Percentiles rank a stretch among this genome's conserved stretches.
Conservation (phyloP, 2,888 invertebrate species). For the Plagodis dolabraria region DNA sequence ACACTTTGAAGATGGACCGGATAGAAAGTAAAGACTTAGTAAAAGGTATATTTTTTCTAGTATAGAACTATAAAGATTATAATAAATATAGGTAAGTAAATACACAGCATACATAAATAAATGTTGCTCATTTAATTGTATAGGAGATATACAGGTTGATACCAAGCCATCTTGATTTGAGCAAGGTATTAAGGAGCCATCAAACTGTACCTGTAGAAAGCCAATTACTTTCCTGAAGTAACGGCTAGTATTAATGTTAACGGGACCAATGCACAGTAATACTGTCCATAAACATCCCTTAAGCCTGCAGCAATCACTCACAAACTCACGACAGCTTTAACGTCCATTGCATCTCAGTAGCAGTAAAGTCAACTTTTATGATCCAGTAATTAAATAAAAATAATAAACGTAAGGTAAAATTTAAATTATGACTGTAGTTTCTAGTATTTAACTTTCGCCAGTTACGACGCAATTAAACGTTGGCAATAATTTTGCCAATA, state of each 20-base stretch:
- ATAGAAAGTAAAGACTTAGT: no score
- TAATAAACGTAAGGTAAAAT: constrained; percentile 6
- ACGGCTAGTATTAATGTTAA: constrained; percentile 2
- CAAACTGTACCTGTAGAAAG: neutral
- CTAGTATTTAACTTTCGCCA: constrained; percentile 27
- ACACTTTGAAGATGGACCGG: no score
- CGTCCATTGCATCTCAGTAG: constrained; percentile 1
- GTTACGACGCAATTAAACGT: constrained; percentile 23
- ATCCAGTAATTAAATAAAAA: constrained; percentile 17
- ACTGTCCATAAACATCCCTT: neutral
- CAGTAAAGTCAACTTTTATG: constrained; percentile 15
- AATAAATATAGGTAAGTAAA: no score
- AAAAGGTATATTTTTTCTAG: no score
- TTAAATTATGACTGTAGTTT: constrained; percentile 20
- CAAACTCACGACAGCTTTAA: neutral
- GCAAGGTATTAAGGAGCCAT: no score
- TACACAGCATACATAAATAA: no score
- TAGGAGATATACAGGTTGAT: no score
- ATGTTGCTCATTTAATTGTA: no score
- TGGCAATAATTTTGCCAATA: constrained; percentile 26
- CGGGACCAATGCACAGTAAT: neutral
- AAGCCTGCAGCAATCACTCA: neutral
- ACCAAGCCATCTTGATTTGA: no score
- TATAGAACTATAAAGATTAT: no score
- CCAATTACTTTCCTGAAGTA: constrained; percentile 1